phyloP scores from a whole-genome alignment of 2,113 vertebrate genomes.

The Kryptolebias marmoratus region DNA sequence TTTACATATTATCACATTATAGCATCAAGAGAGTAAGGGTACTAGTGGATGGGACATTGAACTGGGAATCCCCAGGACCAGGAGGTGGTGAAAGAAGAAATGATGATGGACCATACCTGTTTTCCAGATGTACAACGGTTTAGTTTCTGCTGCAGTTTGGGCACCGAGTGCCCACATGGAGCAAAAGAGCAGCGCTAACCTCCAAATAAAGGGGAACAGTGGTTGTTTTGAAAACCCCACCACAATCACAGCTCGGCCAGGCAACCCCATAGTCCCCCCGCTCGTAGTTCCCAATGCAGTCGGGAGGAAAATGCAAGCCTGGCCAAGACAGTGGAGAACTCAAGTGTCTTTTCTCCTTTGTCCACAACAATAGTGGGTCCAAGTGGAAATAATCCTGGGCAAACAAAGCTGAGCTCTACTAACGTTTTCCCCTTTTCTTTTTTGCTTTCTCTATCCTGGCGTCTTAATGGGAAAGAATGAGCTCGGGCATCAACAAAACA shows the following conservation, averaged over 20 bases:
- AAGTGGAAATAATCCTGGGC: conserved; percentile 62
- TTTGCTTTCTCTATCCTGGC: conserved; percentile 26
- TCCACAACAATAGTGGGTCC: conserved; percentile 41
- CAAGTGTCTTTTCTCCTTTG: conserved; percentile 49
- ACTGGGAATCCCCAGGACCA: conserved; percentile 12
- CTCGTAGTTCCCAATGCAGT: conserved; percentile 61
- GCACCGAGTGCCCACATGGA: conserved; percentile 63
- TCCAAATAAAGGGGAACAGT: conserved; percentile 59
- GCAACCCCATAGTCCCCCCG: conserved; percentile 73
- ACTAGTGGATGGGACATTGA: conserved; percentile 10
- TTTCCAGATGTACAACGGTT: conserved; percentile 81
- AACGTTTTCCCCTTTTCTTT: conserved; percentile 10
- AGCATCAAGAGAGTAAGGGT: conserved; percentile 14
- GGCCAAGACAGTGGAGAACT: conserved; percentile 37
- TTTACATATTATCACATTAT: conserved; percentile 35
- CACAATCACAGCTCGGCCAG: conserved; percentile 47
- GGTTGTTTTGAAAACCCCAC: conserved; percentile 44
- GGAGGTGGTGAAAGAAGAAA: conserved; percentile 18
- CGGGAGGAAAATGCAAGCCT: conserved; percentile 40
- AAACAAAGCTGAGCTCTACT: conserved; percentile 24
- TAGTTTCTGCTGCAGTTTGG: conserved; percentile 72
- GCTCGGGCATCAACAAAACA: conserved; percentile 58
- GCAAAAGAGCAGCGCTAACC: conserved; percentile 59
- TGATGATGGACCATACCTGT: conserved; percentile 72
- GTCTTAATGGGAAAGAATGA: conserved; percentile 50